Evolutionary conservation across 2,113 vertebrate genomes (phyloP).

Genomic region (Mola mola): DNA sequence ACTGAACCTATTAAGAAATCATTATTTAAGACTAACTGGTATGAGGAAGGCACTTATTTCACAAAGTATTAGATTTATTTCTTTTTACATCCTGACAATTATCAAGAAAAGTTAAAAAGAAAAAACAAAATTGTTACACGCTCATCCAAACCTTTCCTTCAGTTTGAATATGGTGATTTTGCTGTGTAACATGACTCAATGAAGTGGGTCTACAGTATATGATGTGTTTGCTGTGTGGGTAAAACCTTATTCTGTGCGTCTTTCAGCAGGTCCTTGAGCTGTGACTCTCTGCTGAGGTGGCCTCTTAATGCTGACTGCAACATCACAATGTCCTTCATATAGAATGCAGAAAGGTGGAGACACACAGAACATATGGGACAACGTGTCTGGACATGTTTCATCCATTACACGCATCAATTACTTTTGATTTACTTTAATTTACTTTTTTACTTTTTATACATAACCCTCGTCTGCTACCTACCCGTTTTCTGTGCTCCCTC

Average conservation of each 20-base stretch:
- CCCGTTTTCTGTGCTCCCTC: slow-evolving; percentile 80
- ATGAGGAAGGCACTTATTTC: too few relatives aligned
- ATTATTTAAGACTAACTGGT: too few relatives aligned
- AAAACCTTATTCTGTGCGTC: slow-evolving; percentile 54
- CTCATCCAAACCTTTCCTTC: too few relatives aligned
- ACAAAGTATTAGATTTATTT: too few relatives aligned
- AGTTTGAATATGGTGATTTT: too few relatives aligned
- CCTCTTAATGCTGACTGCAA: slow-evolving; percentile 87
- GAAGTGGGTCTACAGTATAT: too few relatives aligned
- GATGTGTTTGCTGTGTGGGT: slow-evolving; percentile 5
- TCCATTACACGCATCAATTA: neutral
- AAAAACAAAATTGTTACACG: too few relatives aligned
- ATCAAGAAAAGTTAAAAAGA: too few relatives aligned
- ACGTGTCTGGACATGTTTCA: neutral
- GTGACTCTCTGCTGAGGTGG: slow-evolving; percentile 79
- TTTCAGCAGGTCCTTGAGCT: slow-evolving; percentile 58
- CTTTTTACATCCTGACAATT: too few relatives aligned
- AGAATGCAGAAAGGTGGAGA: slow-evolving; percentile 4
- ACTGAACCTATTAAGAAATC: too few relatives aligned
- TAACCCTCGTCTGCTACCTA: slow-evolving; percentile 59
- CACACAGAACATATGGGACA: neutral
- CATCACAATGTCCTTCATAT: slow-evolving; percentile 74
- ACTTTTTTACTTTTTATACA: too few relatives aligned
- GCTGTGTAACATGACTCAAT: too few relatives aligned
- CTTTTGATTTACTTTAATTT: neutral